phyloP scores from a whole-genome alignment of 1,140 invertebrate genomes.

The Macrotrachela quadricornifera region DNA sequence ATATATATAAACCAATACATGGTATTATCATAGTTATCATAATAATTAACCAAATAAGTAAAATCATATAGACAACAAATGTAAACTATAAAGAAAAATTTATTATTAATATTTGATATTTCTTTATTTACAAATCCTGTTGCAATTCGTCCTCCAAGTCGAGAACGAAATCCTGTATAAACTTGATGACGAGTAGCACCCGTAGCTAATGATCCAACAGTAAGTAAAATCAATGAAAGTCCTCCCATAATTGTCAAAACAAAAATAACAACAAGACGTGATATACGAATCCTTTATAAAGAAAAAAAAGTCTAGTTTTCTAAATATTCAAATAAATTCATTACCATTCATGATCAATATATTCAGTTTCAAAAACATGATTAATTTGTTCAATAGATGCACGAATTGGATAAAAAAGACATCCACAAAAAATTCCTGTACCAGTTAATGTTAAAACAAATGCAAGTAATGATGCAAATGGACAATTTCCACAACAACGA shows the following conservation, averaged over 20 bases:
- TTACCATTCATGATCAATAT: too few relatives aligned
- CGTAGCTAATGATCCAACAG: conserved; percentile 5
- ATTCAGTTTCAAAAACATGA: conserved; percentile 1
- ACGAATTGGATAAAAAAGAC: background rate
- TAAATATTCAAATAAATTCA: too few relatives aligned
- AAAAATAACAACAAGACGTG: conserved; percentile 4
- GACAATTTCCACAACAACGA: conserved; percentile 2
- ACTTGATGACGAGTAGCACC: conserved; percentile 5
- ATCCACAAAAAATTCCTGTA: conserved; percentile 8
- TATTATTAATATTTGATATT: too few relatives aligned
- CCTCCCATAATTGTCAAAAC: conserved; percentile 2
- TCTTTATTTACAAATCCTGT: background rate
- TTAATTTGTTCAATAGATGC: background rate
- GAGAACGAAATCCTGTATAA: conserved; percentile 6
- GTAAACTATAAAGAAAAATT: background rate
- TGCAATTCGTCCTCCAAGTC: conserved; percentile 1
- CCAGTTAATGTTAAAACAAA: conserved; percentile 3
- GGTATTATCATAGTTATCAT: background rate
- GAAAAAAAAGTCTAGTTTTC: too few relatives aligned
- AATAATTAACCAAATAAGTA: conserved; percentile 2
- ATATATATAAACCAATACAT: conserved; percentile 2
- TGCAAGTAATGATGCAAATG: conserved; percentile 7
- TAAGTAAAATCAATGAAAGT: conserved; percentile 1
- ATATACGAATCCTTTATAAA: background rate
- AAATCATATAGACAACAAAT: conserved; percentile 3